phyloP scores from a whole-genome alignment of 2,888 invertebrate genomes.

The Listrodromus nycthemerus region DNA sequence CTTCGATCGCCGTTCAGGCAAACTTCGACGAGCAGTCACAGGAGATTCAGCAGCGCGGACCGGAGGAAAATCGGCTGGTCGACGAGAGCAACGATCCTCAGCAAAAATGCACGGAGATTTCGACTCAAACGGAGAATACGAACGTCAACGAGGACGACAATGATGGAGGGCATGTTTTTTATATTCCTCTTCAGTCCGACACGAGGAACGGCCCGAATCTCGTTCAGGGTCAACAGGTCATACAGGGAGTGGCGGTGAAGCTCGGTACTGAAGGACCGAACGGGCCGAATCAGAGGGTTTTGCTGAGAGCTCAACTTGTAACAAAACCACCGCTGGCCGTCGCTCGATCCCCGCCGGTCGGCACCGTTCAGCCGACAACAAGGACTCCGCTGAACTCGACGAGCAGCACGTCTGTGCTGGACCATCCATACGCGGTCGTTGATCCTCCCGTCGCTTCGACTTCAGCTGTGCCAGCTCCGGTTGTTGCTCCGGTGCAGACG shows the following conservation, averaged over 20 bases:
- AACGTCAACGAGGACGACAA: constrained; percentile 86
- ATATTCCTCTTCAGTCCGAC: constrained; percentile 87
- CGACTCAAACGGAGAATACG: constrained; percentile 84
- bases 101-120: constrained; percentile 83
- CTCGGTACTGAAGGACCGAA: constrained; percentile 88
- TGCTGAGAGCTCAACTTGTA: constrained; percentile 88
- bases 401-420: constrained; percentile 62
- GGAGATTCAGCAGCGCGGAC: constrained; percentile 65
- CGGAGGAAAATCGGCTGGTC: constrained; percentile 70
- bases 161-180: constrained; percentile 87
- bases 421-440: constrained; percentile 61
- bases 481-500: background rate
- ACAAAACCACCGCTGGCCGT: constrained; percentile 86
- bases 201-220: constrained; percentile 83
- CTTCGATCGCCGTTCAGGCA: constrained; percentile 86
- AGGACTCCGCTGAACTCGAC: constrained; percentile 80
- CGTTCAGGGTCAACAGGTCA: constrained; percentile 84
- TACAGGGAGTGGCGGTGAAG: constrained; percentile 89
- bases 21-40: constrained; percentile 84
- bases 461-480: constrained; percentile 54
- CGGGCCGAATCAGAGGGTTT: constrained; percentile 87
- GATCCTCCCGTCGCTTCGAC: constrained; percentile 72
- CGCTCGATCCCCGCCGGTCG: constrained; percentile 85
- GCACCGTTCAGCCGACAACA: constrained; percentile 86
- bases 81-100: constrained; percentile 56